Evolutionary conservation across 2,113 vertebrate genomes (phyloP), one percentile per base, ranked within the genome.

Genomic region (Sus scrofa): DNA sequence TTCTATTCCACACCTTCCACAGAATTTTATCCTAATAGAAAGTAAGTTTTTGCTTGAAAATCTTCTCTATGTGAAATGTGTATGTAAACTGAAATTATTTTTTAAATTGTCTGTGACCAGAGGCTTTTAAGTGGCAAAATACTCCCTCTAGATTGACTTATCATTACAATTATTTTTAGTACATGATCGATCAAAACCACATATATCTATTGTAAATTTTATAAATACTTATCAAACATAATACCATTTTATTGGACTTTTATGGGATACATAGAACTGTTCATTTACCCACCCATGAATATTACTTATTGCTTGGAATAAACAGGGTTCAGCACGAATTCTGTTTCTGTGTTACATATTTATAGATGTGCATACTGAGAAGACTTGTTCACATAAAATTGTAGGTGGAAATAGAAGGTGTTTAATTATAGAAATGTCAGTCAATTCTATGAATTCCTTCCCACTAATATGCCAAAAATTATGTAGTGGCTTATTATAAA

Each of bases 361-460:
- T 92, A 86, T 93, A 88, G 30, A 94, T 74, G 52, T 85, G 93
- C 94, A 88, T 93, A 27, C 83, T 86, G 13, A 86, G 44, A 95
- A 92, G 74, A 56, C 12, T 81, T 73, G 54, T 95, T 96, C 81
- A 89, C 60, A 78, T 85, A 88, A 94, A 90, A 96, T 94, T 84
- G 50, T 88, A 73, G 18, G 52, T 94, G n/a, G 73, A 39, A 91
- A 88, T 81, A 86, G 34, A 71, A 96, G 52, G 37, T 83, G 30
- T 73, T 95, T 93, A 91, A 94, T 75, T 95, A 77, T 70, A 90
- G 44, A 10, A 84, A 30, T 89, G 91, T 83, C 95, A 95, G 19
- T 95, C 95, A 96, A 77, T 65, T 91, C 68, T 84, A 44, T 94
- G 95, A 95, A 91, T 95, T 92, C 34, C 78, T 96, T 96, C 79